These are phyloP conservation scores for Myoxocephalus aenaeus DNA, from an alignment of 2,797 vertebrate genomes.

Conservation along the genomic window DNA sequence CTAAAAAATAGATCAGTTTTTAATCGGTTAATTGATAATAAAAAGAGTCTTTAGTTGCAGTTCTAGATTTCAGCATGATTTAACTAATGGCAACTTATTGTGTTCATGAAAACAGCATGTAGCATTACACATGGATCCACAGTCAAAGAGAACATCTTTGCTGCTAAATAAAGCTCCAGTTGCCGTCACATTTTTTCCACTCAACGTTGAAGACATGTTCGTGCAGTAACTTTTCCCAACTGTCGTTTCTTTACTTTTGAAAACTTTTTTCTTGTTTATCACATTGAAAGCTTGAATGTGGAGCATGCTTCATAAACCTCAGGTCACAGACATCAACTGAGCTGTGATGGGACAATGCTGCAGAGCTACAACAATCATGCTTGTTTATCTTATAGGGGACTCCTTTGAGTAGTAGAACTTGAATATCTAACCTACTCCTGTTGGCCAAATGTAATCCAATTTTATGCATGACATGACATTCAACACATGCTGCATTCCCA, in stretches of 20 bases:
- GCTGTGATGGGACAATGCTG: constrained; percentile 35
- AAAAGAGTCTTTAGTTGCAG: not conserved
- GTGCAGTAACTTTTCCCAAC: constrained; percentile 1
- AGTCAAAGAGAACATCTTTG: constrained; percentile 1
- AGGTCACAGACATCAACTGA: constrained; percentile 39
- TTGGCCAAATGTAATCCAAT: constrained; percentile 65
- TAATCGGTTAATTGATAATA: not conserved
- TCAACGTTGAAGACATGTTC: constrained; percentile 17
- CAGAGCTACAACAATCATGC: constrained; percentile 26
- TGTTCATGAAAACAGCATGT: not conserved
- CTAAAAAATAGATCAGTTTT: no score
- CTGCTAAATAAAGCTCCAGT: constrained; percentile 1
- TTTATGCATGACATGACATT: constrained; percentile 68
- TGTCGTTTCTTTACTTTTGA: constrained; percentile 23
- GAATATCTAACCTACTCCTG: constrained; percentile 44
- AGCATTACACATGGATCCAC: not conserved
- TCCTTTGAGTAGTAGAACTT: constrained; percentile 22
- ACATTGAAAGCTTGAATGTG: constrained; percentile 13
- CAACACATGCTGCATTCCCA: constrained; percentile 52
- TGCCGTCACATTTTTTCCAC: not conserved
- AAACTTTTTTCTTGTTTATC: constrained; percentile 41
- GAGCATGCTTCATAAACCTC: constrained; percentile 25
- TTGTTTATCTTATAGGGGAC: constrained; percentile 32
- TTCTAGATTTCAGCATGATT: not conserved
- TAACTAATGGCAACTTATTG: not conserved